Conservation (phyloP, 2,113 vertebrate genomes). For the Mus musculus region GRCm39 chr11:22323001-22323500, state of each 20-base stretch:
- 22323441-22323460: neutral
- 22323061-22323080: neutral
- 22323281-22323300: conserved; percentile 16
- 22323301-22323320: conserved; percentile 26
- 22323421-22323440: neutral
- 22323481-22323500: neutral
- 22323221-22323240: neutral
- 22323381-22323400: conserved; percentile 41
- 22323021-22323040: too few relatives aligned
- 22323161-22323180: conserved; percentile 30
- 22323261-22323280: neutral
- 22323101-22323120: neutral
- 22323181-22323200: neutral
- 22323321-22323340: conserved; percentile 39
- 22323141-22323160: conserved; percentile 1
- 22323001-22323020: too few relatives aligned
- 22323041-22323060: too few relatives aligned
- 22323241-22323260: neutral
- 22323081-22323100: neutral
- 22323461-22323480: neutral
- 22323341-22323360: conserved; percentile 43
- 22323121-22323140: neutral
- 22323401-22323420: neutral
- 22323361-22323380: neutral
- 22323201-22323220: neutral